Percentiles rank a stretch among this genome's conserved stretches.
These are phyloP conservation scores for Procavia capensis DNA, from an alignment of 2,113 vertebrate species.

Conservation along the genomic window DNA sequence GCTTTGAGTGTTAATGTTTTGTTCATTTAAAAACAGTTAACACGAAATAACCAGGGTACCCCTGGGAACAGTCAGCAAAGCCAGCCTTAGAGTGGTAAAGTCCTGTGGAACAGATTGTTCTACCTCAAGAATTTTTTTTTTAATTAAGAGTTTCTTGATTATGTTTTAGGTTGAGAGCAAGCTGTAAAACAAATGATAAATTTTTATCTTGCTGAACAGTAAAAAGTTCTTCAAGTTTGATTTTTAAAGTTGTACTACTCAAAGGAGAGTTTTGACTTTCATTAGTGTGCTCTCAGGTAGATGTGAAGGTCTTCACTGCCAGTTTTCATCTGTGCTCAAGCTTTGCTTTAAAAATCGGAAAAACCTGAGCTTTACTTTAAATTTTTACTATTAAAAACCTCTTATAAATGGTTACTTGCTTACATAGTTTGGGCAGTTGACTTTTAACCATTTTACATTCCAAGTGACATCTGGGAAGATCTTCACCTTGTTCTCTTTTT, in stretches of 20 bases:
- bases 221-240: not conserved
- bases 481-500: slow-evolving; percentile 68
- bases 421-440: slow-evolving; percentile 5
- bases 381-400: slow-evolving; percentile 1
- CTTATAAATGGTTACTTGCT: slow-evolving; percentile 10
- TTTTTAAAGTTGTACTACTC: not conserved
- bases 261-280: not conserved
- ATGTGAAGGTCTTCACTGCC: slow-evolving; percentile 55
- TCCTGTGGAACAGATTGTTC: not conserved
- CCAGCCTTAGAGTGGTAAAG: not conserved
- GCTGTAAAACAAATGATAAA: not conserved
- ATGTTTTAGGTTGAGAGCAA: not conserved
- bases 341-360: slow-evolving; percentile 16
- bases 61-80: not conserved
- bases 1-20: not conserved
- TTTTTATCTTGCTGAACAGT: not conserved
- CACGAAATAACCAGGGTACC: not conserved
- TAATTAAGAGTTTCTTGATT: slow-evolving; percentile 12
- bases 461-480: not conserved
- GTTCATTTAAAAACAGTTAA: not conserved
- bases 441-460: slow-evolving; percentile 36
- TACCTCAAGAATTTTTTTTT: not conserved
- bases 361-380: slow-evolving; percentile 41
- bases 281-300: not conserved
- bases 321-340: slow-evolving; percentile 46